A percentile compares a stretch with the other conserved stretches of the same genome.
These are phyloP conservation scores for Adelosebastes latens DNA, from an alignment of 2,797 vertebrate genomes.

Conservation along the genomic window DNA sequence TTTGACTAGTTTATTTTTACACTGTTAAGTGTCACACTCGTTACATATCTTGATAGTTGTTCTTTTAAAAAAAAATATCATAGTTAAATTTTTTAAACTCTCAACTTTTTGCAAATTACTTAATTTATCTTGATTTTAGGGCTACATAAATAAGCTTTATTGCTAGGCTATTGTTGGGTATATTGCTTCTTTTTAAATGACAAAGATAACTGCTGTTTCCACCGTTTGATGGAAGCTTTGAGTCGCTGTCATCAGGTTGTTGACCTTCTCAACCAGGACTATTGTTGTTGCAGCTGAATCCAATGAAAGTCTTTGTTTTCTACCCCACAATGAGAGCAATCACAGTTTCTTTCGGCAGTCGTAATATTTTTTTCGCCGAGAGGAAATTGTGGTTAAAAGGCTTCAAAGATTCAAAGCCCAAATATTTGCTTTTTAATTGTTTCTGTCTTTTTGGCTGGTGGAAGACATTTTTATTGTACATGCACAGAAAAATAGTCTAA, in stretches of 20 bases:
- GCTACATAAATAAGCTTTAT: no score
- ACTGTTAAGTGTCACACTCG: no score
- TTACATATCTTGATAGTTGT: no score
- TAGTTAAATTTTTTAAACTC: no score
- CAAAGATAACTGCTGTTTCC: no score
- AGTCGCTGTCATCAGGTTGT: constrained; percentile 19
- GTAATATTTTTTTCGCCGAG: neutral
- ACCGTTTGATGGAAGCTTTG: no score
- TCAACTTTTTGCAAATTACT: no score
- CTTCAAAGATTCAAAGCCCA: constrained; percentile 11
- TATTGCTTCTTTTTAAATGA: no score
- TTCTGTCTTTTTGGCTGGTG: neutral
- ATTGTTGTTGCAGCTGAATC: neutral
- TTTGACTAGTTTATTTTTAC: no score
- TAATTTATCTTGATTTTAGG: no score
- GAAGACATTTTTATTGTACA: neutral
- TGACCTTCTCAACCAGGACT: constrained; percentile 4
- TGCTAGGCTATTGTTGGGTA: no score
- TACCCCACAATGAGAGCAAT: neutral
- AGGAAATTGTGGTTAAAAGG: neutral
- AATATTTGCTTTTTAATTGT: constrained; percentile 27
- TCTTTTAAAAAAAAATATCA: no score
- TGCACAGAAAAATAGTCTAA: constrained; percentile 3
- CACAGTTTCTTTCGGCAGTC: neutral
- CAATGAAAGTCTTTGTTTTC: neutral